These are phyloP conservation scores for Pseudomyrmex sp. DNA, from an alignment of 1,140 invertebrate species.

Conservation along the genomic window DNA sequence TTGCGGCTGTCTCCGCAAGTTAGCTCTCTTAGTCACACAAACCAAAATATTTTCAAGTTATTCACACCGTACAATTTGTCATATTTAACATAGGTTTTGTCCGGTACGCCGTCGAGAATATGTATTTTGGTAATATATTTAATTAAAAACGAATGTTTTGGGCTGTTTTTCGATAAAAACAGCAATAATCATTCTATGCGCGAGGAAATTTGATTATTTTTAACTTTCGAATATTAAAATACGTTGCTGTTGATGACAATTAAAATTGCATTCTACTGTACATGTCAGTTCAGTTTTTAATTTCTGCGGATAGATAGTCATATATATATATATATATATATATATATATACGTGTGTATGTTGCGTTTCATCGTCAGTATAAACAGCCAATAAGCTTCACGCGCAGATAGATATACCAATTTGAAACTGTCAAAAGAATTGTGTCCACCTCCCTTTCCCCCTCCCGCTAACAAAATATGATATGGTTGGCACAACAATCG, in stretches of 20 bases:
- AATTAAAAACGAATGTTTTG: constrained; percentile 9
- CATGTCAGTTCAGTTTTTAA: constrained; percentile 56
- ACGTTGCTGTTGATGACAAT: constrained; percentile 49
- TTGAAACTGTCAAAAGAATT: constrained; percentile 49
- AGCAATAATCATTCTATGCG: constrained; percentile 26
- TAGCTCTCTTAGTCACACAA: constrained; percentile 12
- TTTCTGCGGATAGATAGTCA: constrained; percentile 28
- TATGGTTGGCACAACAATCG: constrained; percentile 33
- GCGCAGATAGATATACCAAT: constrained; percentile 53
- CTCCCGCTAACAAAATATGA: constrained; percentile 26
- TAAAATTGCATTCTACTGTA: constrained; percentile 49
- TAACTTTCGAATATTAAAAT: constrained; percentile 46
- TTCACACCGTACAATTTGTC: background rate
- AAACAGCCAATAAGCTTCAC: constrained; percentile 50
- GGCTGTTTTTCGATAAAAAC: constrained; percentile 9
- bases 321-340: background rate
- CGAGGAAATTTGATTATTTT: constrained; percentile 33
- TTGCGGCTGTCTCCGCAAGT: constrained; percentile 1
- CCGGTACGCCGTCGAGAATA: too few relatives aligned
- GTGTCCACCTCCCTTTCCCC: background rate
- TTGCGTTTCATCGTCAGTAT: constrained; percentile 38
- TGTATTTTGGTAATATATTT: too few relatives aligned
- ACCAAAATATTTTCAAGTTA: constrained; percentile 2
- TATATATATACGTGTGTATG: background rate
- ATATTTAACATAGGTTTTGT: background rate